phyloP scores from a whole-genome alignment of 1,140 invertebrate genomes.

The Drosophila kanapiae region DNA sequence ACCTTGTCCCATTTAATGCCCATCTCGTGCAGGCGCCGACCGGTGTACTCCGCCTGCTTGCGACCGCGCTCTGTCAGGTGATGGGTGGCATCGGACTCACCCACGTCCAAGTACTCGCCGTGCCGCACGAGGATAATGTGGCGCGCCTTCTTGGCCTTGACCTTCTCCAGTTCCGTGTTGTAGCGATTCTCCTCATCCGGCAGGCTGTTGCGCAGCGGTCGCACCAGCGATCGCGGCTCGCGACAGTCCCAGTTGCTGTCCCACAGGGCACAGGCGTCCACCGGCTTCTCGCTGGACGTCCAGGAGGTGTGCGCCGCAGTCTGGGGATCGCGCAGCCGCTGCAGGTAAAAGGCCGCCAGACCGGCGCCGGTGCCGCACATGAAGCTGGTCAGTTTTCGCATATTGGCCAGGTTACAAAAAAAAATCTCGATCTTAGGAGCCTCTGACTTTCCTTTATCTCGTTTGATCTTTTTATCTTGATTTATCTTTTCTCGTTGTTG shows the following conservation, averaged over 20 bases:
- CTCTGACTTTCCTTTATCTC: background rate
- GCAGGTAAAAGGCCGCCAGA: slow-evolving; percentile 68
- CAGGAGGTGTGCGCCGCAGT: slow-evolving; percentile 86
- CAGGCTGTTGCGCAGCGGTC: slow-evolving; percentile 86
- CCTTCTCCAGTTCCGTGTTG: slow-evolving; percentile 88
- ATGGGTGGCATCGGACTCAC: slow-evolving; percentile 90
- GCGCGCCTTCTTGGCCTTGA: slow-evolving; percentile 90
- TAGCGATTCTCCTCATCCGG: slow-evolving; percentile 88
- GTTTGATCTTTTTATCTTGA: background rate
- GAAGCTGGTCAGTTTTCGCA: slow-evolving; percentile 73
- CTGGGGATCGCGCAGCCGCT: slow-evolving; percentile 55
- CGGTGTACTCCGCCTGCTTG: slow-evolving; percentile 93
- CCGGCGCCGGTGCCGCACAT: slow-evolving; percentile 74
- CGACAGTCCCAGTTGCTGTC: slow-evolving; percentile 95
- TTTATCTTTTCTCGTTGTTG: background rate
- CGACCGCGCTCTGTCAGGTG: slow-evolving; percentile 92
- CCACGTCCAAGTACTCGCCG: slow-evolving; percentile 95
- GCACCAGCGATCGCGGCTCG: slow-evolving; percentile 90
- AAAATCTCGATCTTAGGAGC: background rate
- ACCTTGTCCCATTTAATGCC: slow-evolving; percentile 92
- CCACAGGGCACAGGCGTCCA: slow-evolving; percentile 89
- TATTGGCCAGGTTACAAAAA: slow-evolving; percentile 5
- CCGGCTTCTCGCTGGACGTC: slow-evolving; percentile 88
- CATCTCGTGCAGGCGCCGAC: slow-evolving; percentile 90
- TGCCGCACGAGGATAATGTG: slow-evolving; percentile 97